Base-by-base conservation (phyloP, 2,113 vertebrate species). In the Fregetta grallaria region DNA sequence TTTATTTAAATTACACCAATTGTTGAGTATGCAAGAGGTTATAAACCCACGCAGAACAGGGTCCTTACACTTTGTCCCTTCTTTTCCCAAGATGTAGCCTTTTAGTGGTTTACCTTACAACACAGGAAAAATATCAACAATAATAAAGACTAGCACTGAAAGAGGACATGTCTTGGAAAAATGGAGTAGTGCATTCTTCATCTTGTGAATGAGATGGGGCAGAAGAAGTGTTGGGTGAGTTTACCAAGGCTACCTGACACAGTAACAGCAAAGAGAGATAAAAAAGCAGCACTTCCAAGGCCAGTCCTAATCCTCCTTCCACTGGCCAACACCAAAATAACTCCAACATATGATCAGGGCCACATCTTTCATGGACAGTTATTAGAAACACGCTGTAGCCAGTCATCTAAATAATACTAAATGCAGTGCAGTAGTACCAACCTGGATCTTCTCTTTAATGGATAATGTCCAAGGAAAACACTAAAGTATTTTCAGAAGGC, bases 1-100 rank as follows among this genome's bases (percentile, higher is more conserved):
- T 72, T 30, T 7, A 90, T 83, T 94, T 96, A 73, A 93, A 92
- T 92, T 80, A 73, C 68, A 88, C 59, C 78, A 88, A 52, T 71
- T 55, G 47, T 72, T 77, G 58, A 80, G 30, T 74, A 83, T 95
- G 23, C 20, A 77, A 86, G 93, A 73, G 59, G 12, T 73, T 92
- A 84, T 81, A 94, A 92, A 74, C 12, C 2, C 44, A 26, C 36
- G 11, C 3, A 75, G 84, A 91, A 21, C 8, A 47, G 14, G 6
- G 3, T 71, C 34, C 58, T 91, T 70, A 40, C 4, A 18, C 13
- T 73, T 81, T 44, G 36, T 25, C 78, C 17, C 27, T 72, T 71
- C 44, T 53, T 42, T 42, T 62, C 45, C 27, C 32, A 45, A 44
- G 52, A 53, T 12, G 10, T 25, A 87, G n/a, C 10, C 47, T 78